phyloP scores from a whole-genome alignment of 2,113 vertebrate species.

The Mixornis gularis region DNA sequence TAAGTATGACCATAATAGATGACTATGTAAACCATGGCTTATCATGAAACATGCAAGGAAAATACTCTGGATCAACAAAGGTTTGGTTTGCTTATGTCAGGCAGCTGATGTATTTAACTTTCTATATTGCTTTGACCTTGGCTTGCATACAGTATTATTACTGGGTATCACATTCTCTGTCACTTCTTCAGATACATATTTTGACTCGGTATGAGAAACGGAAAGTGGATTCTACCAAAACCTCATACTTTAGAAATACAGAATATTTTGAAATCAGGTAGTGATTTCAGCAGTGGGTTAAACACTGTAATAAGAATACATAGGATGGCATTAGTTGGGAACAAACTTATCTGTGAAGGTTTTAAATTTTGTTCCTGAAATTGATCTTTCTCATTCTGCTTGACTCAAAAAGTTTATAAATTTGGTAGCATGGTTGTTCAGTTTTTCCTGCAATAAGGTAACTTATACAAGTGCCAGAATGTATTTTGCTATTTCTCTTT shows the following conservation, averaged over 20 bases:
- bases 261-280: neutral
- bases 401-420: accelerated
- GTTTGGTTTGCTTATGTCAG: slow-evolving; percentile 14
- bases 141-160: neutral
- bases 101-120: neutral
- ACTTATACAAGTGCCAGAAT: neutral
- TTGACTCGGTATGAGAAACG: neutral
- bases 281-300: neutral
- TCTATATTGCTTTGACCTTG: neutral
- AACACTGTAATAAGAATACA: neutral
- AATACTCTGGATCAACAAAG: neutral
- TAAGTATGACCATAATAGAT: neutral
- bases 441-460: neutral
- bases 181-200: neutral
- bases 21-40: slow-evolving; percentile 10
- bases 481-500: neutral
- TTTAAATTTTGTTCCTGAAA: neutral
- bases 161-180: neutral
- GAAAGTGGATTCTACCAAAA: neutral
- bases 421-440: neutral
- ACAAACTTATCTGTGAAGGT: neutral
- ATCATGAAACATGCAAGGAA: neutral
- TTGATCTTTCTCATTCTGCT: neutral
- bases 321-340: neutral
- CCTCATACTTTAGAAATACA: neutral